Conservation (phyloP, 2,888 invertebrate genomes). For the Volucella inanis region DNA sequence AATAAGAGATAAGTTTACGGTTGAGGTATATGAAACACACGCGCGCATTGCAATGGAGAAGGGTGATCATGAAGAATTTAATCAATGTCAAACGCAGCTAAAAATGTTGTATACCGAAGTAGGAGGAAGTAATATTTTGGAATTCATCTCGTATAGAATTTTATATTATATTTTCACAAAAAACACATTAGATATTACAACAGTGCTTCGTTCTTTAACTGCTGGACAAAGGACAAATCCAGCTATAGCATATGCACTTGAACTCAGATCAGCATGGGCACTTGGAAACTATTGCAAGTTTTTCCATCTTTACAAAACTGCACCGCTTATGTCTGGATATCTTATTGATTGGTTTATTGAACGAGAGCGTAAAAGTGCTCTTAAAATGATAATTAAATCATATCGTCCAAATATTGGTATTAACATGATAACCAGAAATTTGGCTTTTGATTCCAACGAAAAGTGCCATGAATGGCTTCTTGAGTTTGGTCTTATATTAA, state of each 20-base stretch:
- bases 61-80: constrained; percentile 99
- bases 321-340: constrained; percentile 98
- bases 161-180: constrained; percentile 99
- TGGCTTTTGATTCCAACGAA: constrained; percentile 93
- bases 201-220: constrained; percentile 92
- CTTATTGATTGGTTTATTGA: constrained; percentile 99
- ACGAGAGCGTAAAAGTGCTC: constrained; percentile 94
- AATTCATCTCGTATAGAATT: constrained; percentile 98
- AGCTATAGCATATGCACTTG: constrained; percentile 93
- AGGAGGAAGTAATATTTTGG: constrained; percentile 90
- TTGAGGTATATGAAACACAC: constrained; percentile 99
- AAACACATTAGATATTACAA: constrained; percentile 98
- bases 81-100: constrained; percentile 99
- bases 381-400: constrained; percentile 97
- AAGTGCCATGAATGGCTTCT: constrained; percentile 95
- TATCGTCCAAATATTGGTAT: constrained; percentile 96
- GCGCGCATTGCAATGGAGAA: constrained; percentile 98
- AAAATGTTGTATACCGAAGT: constrained; percentile 95
- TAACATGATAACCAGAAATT: constrained; percentile 92
- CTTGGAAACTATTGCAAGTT: constrained; percentile 95
- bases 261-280: constrained; percentile 96
- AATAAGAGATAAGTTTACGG: constrained; percentile 95
- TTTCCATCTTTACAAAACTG: constrained; percentile 93
- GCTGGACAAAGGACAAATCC: constrained; percentile 90
- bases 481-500: constrained; percentile 90